phyloP scores from a whole-genome alignment of 2,797 vertebrate species.

The Okamejei kenojei region DNA sequence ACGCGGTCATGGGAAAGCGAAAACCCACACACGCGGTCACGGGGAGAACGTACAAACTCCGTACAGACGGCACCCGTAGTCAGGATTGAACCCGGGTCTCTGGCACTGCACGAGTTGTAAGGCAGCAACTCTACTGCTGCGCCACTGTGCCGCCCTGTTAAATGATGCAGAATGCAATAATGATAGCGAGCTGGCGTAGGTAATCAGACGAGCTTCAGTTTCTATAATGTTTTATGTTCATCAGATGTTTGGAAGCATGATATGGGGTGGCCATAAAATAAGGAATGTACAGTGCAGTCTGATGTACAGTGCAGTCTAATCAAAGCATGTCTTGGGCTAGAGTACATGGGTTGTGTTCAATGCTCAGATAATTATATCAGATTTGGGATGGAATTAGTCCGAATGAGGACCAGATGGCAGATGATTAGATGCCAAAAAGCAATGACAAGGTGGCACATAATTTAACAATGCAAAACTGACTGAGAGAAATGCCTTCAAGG shows the following conservation, averaged over 20 bases:
- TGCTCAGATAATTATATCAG: not conserved
- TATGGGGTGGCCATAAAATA: not conserved
- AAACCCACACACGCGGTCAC: too few species aligned
- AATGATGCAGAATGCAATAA: too few species aligned
- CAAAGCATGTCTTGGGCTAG: too few species aligned
- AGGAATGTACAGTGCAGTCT: not conserved
- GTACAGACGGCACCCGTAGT: too few species aligned
- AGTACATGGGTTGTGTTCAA: not conserved
- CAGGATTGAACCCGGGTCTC: too few species aligned
- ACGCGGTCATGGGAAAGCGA: too few species aligned
- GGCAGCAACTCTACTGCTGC: too few species aligned
- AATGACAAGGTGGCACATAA: not conserved
- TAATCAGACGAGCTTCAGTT: too few species aligned
- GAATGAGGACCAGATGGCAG: not conserved
- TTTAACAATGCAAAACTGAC: not conserved
- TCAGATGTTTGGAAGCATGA: not conserved
- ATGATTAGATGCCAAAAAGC: not conserved
- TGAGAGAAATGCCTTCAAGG: not conserved
- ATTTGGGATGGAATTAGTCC: not conserved
- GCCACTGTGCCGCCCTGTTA: too few species aligned
- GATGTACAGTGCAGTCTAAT: not conserved
- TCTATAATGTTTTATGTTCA: not conserved
- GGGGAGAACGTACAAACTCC: too few species aligned
- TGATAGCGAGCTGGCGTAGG: too few species aligned
- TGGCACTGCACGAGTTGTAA: too few species aligned